Base-by-base conservation (phyloP, 2,888 invertebrate species). In the Acanthococcus lagerstroemiae region DNA sequence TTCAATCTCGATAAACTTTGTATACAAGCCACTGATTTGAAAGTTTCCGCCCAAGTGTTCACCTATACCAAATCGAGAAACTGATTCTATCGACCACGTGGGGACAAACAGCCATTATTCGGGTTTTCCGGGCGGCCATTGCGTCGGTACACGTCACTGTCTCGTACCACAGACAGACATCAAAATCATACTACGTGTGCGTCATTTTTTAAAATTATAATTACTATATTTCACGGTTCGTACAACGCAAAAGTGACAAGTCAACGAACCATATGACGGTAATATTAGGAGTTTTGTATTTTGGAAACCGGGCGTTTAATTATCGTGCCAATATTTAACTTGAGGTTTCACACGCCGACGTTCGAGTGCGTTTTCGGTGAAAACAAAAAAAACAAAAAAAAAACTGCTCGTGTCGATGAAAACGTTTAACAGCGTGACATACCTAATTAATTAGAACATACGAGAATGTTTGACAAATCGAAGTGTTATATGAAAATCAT, bases 221-320 rank as follows among this genome's bases (percentile, higher is more conserved):
- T 37, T 37, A 37, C 12, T 37, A 19, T 9, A 19, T 50, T 50
- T 21, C 50, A 50, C 17, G 21, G 15, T 24, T 54, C 19, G 15
- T 15, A 54, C 22, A 19, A 22, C 22, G 24, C 54, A 44, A 22
- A 61, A 50, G 52, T 61, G 61, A 61, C 61, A 61, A 61, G 61
- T 61, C 61, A 52, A 61, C 61, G 61, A 61, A 61, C 61, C 61
- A 52, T 61, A 50, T 61, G 61, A 61, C 61, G 52, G 61, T 61
- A 61, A 61, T 61, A 61, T 61, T 61, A 61, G 19, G 21, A 46
- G 61, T 7, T 19, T 12, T n/a, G 57, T 57, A 17, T 27, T n/a
- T n/a, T 57, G 27, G 17, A 37, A 26, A 27, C 55, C 55, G 25
- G n/a, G 37, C 57, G 57, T 57, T 30, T 57, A 57, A 57, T 57